phyloP scores from a whole-genome alignment of 2,888 invertebrate species.

The Subacronicta megacephala region DNA sequence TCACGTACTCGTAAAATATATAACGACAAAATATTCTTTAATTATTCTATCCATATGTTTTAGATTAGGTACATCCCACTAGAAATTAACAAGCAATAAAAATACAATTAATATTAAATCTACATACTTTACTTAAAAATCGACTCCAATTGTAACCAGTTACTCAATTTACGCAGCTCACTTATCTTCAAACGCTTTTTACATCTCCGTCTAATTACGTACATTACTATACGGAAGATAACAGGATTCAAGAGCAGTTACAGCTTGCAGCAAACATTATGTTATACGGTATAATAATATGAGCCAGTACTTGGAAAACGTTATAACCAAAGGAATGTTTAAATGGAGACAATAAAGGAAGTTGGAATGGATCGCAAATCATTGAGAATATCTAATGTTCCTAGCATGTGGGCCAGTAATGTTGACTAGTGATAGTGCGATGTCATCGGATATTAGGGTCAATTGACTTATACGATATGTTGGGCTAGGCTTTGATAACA shows the following conservation, averaged over 20 bases:
- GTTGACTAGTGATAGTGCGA: conserved; percentile 71
- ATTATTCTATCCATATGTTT: no score
- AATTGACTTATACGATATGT: conserved; percentile 74
- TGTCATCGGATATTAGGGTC: conserved; percentile 81
- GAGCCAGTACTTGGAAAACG: conserved; percentile 22
- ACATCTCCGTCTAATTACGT: conserved; percentile 45
- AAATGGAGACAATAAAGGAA: conserved; percentile 37
- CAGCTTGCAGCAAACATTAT: conserved; percentile 17
- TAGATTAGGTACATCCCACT: no score
- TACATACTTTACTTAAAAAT: conserved; percentile 3
- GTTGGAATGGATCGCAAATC: conserved; percentile 39
- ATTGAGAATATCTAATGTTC: conserved; percentile 41
- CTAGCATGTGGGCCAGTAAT: conserved; percentile 51
- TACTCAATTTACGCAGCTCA: conserved; percentile 18
- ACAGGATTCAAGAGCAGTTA: conserved; percentile 34
- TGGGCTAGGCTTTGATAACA: conserved; percentile 79
- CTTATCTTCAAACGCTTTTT: conserved; percentile 40
- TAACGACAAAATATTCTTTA: no score
- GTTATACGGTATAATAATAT: conserved; percentile 21
- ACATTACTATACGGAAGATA: conserved; percentile 40
- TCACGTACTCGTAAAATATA: no score
- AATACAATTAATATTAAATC: no score
- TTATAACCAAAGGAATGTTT: conserved; percentile 34
- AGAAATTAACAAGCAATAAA: no score
- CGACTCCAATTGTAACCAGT: conserved; percentile 19